phyloP scores from a whole-genome alignment of 2,113 vertebrate genomes.

The Pyxicephalus adspersus region DNA sequence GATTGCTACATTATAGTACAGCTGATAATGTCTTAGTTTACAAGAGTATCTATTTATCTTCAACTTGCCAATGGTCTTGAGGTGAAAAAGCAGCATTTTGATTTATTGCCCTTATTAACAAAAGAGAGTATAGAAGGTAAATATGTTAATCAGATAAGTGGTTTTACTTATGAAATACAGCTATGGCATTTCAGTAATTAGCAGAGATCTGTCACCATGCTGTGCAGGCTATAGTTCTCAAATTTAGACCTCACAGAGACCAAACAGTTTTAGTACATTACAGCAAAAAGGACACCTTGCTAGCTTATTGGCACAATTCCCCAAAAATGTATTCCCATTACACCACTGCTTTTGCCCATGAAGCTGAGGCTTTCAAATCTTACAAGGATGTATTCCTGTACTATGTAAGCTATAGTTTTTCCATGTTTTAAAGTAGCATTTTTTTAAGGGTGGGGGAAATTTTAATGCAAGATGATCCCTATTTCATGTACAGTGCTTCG shows the following conservation, averaged over 20 bases:
- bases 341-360: too few species aligned
- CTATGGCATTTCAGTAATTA: background rate
- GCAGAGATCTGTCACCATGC: background rate
- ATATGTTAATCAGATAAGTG: conserved; percentile 41
- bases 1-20: conserved; percentile 1
- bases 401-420: too few species aligned
- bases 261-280: background rate
- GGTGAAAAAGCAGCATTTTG: conserved; percentile 6
- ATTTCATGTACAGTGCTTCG: too few species aligned
- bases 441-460: too few species aligned
- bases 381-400: too few species aligned
- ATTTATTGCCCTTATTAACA: conserved; percentile 45
- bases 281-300: background rate
- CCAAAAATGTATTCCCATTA: too few species aligned
- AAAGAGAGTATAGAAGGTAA: conserved; percentile 16
- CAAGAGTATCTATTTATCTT: conserved; percentile 26
- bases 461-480: too few species aligned
- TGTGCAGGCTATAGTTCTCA: background rate
- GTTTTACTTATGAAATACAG: background rate
- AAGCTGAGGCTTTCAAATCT: too few species aligned
- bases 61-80: conserved; percentile 38
- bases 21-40: background rate
- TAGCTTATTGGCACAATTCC: too few species aligned
- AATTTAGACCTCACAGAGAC: background rate
- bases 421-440: too few species aligned